These are phyloP conservation scores for Plebejus argus DNA, from an alignment of 2,888 invertebrate genomes.

Conservation along the genomic window DNA sequence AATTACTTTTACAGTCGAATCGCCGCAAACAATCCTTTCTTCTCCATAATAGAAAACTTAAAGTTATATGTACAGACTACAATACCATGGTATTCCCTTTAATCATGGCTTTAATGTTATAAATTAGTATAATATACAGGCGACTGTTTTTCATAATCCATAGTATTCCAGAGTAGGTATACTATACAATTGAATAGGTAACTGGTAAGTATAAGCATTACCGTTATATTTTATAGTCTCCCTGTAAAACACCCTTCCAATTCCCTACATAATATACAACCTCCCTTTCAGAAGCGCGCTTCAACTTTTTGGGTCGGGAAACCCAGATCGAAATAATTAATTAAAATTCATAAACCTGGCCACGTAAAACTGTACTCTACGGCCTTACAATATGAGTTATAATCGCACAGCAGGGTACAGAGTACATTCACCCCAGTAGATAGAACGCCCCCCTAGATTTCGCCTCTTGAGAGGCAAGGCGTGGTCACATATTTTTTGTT, in stretches of 20 bases:
- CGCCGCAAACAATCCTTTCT: too few relatives aligned
- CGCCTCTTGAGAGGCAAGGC: not conserved
- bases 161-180: too few relatives aligned
- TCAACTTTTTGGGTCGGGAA: not conserved
- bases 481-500: conserved; percentile 5
- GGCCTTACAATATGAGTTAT: not conserved
- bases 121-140: too few relatives aligned
- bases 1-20: too few relatives aligned
- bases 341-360: not conserved
- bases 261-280: not conserved
- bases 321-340: conserved; percentile 11
- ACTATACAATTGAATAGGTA: not conserved
- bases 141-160: too few relatives aligned
- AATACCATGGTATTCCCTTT: too few relatives aligned
- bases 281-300: not conserved
- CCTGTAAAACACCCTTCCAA: not conserved
- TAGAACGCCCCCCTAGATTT: conserved; percentile 12
- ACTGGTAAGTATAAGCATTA: not conserved
- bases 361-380: not conserved
- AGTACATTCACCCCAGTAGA: conserved; percentile 16
- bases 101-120: too few relatives aligned
- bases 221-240: not conserved
- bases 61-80: too few relatives aligned
- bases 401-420: not conserved
- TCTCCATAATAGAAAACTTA: too few relatives aligned